These are phyloP conservation scores for Neosilurus mollespiculum DNA, from an alignment of 2,797 vertebrate species.

Conservation along the genomic window DNA sequence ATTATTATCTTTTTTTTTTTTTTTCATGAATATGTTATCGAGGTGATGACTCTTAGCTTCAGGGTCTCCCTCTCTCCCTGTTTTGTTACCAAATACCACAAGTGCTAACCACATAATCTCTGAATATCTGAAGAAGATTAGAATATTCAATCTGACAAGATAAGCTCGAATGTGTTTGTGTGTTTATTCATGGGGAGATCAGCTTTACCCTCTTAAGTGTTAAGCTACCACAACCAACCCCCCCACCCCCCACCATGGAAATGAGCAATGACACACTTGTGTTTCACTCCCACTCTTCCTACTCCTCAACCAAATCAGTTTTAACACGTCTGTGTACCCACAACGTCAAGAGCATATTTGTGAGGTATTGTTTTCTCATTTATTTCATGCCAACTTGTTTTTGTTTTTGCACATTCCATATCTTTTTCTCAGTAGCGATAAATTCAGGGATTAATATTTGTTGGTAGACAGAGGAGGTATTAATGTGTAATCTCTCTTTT, in stretches of 20 bases:
- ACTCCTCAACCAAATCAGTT: slow-evolving; percentile 57
- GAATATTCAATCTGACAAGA: slow-evolving; percentile 65
- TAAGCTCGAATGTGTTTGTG: slow-evolving; percentile 60
- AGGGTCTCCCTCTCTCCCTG: background rate
- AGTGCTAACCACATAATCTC: slow-evolving; percentile 70
- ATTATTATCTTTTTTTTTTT: no score
- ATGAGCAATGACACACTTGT: slow-evolving; percentile 57
- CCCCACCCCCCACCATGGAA: slow-evolving; percentile 46
- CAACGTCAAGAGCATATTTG: slow-evolving; percentile 36
- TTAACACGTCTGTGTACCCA: slow-evolving; percentile 43
- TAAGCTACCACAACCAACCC: slow-evolving; percentile 45
- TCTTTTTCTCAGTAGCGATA: slow-evolving; percentile 23
- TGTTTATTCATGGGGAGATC: slow-evolving; percentile 41
- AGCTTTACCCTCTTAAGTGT: slow-evolving; percentile 48
- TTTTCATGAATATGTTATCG: slow-evolving; percentile 14
- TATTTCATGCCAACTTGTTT: background rate
- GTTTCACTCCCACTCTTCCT: slow-evolving; percentile 46
- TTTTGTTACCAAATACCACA: slow-evolving; percentile 56
- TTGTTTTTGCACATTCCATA: slow-evolving; percentile 4
- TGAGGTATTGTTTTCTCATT: slow-evolving; percentile 49
- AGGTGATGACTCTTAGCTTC: slow-evolving; percentile 57
- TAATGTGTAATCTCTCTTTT: background rate
- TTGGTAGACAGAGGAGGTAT: background rate
- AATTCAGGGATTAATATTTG: slow-evolving; percentile 6
- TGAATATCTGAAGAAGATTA: slow-evolving; percentile 74